These are phyloP conservation scores for Rhynchomys soricoides DNA, from an alignment of 2,113 vertebrate species.

Conservation along the genomic window DNA sequence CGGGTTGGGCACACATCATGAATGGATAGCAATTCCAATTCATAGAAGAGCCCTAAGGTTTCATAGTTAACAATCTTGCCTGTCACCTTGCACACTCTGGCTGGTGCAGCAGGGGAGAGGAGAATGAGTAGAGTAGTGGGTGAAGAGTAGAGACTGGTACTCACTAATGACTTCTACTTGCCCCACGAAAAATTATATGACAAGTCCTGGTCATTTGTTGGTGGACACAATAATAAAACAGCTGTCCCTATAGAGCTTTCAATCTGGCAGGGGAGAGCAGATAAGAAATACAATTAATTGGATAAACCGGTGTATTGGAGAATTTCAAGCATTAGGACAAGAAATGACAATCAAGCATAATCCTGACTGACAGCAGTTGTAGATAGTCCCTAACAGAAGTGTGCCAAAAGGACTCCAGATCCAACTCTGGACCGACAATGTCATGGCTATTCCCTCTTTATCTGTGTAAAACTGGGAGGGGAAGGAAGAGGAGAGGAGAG, in stretches of 20 bases:
- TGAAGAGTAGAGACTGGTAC: not conserved
- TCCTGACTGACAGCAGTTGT: not conserved
- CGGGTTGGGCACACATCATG: not conserved
- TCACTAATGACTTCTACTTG: not conserved
- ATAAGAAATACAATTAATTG: constrained; percentile 16
- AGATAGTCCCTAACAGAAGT: not conserved
- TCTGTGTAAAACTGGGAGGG: not conserved
- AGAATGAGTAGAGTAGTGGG: not conserved
- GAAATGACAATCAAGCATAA: not conserved
- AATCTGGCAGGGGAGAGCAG: not conserved
- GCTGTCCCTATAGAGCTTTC: not conserved
- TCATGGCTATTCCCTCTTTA: not conserved
- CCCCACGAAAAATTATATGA: not conserved
- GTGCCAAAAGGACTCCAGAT: not conserved
- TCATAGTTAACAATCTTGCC: not conserved
- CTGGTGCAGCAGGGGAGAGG: not conserved
- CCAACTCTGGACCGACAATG: not conserved
- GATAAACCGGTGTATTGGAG: not conserved
- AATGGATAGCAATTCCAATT: not conserved
- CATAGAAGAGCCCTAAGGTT: not conserved
- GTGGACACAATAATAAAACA: not conserved
- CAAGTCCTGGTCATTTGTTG: not conserved
- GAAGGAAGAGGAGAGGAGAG: no score
- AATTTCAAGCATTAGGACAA: not conserved
- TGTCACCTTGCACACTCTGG: not conserved